These are phyloP conservation scores for Rhagonycha fulva DNA, from an alignment of 2,888 invertebrate species.

Conservation along the genomic window DNA sequence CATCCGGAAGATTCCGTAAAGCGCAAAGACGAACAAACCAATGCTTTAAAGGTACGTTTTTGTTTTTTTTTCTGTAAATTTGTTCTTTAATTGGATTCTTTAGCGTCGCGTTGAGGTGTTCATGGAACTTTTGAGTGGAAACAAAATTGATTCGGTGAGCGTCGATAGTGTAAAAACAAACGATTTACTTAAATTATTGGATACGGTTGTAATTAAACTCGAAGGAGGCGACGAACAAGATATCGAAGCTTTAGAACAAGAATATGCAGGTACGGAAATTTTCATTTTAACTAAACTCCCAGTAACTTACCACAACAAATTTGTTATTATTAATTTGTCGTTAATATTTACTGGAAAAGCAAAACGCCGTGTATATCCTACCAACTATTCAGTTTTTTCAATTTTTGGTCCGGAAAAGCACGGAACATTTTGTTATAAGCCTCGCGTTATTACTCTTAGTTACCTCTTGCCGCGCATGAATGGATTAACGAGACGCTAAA, in stretches of 20 bases:
- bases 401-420: conserved; percentile 10
- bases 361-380: conserved; percentile 7
- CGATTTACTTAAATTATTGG: conserved; percentile 83
- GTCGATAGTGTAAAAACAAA: conserved; percentile 87
- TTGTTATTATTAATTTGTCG: neutral
- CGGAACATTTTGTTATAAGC: neutral
- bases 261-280: conserved; percentile 52
- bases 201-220: conserved; percentile 94
- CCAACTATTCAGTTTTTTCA: neutral
- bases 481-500: too few relatives aligned
- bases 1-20: conserved; percentile 96
- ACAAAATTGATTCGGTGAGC: conserved; percentile 74
- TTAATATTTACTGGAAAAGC: neutral
- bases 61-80: neutral
- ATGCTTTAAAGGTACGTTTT: conserved; percentile 72
- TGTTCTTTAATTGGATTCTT: neutral
- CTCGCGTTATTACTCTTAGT: neutral
- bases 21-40: conserved; percentile 83
- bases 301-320: conserved; percentile 1
- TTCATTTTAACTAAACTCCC: neutral
- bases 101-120: conserved; percentile 90
- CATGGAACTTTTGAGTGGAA: conserved; percentile 76
- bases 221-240: conserved; percentile 93
- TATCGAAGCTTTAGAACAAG: conserved; percentile 80
- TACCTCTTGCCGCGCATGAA: too few relatives aligned